Evolutionary conservation across 2,888 invertebrate species (phyloP).

Genomic region (Lasius platythorax): DNA sequence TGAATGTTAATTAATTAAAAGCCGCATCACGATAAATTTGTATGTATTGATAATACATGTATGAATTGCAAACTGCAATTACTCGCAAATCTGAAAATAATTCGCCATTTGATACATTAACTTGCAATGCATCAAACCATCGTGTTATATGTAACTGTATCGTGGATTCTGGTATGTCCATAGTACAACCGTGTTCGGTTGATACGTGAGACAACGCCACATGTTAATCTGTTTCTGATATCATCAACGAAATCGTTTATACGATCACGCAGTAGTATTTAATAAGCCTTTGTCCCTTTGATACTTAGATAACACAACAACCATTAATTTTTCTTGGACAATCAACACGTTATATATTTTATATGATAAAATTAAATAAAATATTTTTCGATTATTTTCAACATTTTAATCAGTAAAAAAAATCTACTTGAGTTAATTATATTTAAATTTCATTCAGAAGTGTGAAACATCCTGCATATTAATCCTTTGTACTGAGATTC

Average conservation of each 20-base stretch:
- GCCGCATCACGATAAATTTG: slow-evolving; percentile 9
- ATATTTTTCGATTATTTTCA: not conserved
- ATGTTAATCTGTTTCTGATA: slow-evolving; percentile 32
- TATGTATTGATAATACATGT: slow-evolving; percentile 4
- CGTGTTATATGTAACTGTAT: slow-evolving; percentile 23
- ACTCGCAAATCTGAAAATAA: slow-evolving; percentile 19
- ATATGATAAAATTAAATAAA: not conserved
- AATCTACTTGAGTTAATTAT: not conserved
- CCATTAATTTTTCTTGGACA: not conserved
- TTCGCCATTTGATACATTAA: slow-evolving; percentile 23
- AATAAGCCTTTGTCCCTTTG: not conserved
- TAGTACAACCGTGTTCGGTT: not conserved
- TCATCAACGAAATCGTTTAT: not conserved
- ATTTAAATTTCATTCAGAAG: not conserved
- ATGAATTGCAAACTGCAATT: not conserved
- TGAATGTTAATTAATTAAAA: slow-evolving; percentile 21
- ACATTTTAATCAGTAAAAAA: not conserved
- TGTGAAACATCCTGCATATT: not conserved
- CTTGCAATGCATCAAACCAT: slow-evolving; percentile 28
- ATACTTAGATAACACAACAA: not conserved
- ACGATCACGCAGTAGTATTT: not conserved
- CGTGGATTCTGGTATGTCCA: slow-evolving; percentile 5
- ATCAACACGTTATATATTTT: not conserved
- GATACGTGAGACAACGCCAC: slow-evolving; percentile 14
- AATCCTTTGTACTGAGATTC: not conserved